These are phyloP conservation scores for Cylloceria caligata DNA, from an alignment of 2,888 invertebrate genomes.

Conservation along the genomic window DNA sequence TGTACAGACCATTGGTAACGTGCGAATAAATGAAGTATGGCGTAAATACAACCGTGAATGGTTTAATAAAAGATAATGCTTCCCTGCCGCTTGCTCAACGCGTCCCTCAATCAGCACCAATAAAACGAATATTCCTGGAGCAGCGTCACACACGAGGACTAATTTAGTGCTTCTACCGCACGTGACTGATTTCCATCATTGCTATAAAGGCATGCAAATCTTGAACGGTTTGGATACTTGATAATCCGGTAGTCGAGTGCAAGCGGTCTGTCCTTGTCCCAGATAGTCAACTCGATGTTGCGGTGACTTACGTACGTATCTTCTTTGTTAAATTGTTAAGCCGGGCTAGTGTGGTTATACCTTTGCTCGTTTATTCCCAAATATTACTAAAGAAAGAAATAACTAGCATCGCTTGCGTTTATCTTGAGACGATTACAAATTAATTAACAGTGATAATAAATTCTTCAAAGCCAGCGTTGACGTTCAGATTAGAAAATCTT, in stretches of 20 bases:
- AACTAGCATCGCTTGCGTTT: not conserved
- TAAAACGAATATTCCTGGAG: conserved; percentile 71
- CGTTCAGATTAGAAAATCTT: not conserved
- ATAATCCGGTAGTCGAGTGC: conserved; percentile 28
- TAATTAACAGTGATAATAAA: not conserved
- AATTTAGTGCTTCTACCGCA: conserved; percentile 69
- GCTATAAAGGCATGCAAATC: conserved; percentile 68
- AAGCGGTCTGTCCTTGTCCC: conserved; percentile 2
- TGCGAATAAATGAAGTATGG: not conserved
- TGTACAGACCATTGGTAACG: too few species aligned
- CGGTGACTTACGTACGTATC: not conserved
- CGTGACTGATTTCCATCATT: conserved; percentile 67
- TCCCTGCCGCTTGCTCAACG: conserved; percentile 20
- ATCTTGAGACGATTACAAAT: too few species aligned
- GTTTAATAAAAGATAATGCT: conserved; percentile 43
- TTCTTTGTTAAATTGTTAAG: too few species aligned
- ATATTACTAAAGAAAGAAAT: not conserved
- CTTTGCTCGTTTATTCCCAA: not conserved
- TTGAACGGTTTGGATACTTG: conserved; percentile 60
- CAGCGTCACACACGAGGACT: conserved; percentile 59
- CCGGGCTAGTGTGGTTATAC: too few species aligned
- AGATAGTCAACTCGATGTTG: conserved; percentile 20
- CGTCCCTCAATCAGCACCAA: conserved; percentile 76
- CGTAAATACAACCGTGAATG: conserved; percentile 14
- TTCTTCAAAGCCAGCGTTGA: not conserved